Percentiles rank a stretch among this genome's conserved stretches.
Evolutionary conservation across 2,113 vertebrate genomes (phyloP).

Genomic region (Peromyscus polionotus): DNA sequence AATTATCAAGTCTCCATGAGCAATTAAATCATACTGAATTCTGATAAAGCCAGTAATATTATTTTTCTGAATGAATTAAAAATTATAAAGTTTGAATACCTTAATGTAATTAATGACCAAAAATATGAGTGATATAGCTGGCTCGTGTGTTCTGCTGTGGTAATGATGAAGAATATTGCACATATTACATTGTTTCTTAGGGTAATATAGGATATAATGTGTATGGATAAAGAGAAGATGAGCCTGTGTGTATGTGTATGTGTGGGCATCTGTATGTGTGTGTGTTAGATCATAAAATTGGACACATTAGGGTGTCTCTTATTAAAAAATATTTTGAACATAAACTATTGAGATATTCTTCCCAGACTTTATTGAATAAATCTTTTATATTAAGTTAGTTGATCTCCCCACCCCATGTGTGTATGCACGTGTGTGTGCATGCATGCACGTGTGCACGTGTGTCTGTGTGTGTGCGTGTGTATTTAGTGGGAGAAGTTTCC

Average conservation of each 20-base stretch:
- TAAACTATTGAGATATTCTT: neutral
- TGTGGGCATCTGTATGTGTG: neutral
- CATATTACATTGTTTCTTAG: neutral
- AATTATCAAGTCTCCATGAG: conserved; percentile 33
- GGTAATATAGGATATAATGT: conserved; percentile 22
- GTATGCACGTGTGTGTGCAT: neutral
- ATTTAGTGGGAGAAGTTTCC: neutral
- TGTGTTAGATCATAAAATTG: neutral
- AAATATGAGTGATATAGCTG: conserved; percentile 31
- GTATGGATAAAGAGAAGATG: neutral
- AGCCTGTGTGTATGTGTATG: neutral
- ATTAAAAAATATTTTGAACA: conserved; percentile 17
- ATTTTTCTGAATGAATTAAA: conserved; percentile 38
- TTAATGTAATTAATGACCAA: conserved; percentile 30
- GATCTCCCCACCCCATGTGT: neutral
- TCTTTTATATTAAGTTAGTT: conserved; percentile 43
- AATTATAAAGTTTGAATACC: neutral
- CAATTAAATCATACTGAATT: conserved; percentile 55
- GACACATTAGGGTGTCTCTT: conserved; percentile 30
- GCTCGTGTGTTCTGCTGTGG: neutral
- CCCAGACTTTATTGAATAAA: conserved; percentile 27
- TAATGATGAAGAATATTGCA: conserved; percentile 7
- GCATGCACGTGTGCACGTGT: neutral
- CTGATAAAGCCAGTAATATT: conserved; percentile 16
- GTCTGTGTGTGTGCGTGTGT: neutral